Conservation (phyloP, 2,113 vertebrate species). For the Ophiodon elongatus region DNA sequence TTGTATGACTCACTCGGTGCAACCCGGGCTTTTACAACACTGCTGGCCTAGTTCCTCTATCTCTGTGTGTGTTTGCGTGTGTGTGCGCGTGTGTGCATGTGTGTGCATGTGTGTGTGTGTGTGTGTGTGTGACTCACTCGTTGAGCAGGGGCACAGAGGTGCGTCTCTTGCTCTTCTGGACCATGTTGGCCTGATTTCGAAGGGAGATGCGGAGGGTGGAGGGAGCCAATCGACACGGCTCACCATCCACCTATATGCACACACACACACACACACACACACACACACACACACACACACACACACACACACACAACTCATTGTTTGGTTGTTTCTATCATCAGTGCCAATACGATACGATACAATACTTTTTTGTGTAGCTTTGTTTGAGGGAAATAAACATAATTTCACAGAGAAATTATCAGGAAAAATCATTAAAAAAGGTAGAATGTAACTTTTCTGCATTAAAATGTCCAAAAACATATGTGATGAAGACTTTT, state of each 20-base stretch:
- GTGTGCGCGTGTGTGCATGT: constrained; percentile 43
- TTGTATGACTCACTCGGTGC: constrained; percentile 64
- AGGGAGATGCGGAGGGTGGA: constrained; percentile 93
- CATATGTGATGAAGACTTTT: too few species aligned
- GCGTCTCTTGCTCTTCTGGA: constrained; percentile 98
- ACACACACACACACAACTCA: neutral
- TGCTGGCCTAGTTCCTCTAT: constrained; percentile 65
- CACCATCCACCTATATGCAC: constrained; percentile 88
- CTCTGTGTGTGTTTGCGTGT: constrained; percentile 34
- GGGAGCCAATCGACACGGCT: constrained; percentile 93
- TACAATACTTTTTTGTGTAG: neutral
- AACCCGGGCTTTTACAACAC: constrained; percentile 57
- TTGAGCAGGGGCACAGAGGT: constrained; percentile 94
- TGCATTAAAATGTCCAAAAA: neutral
- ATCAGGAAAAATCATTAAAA: neutral
- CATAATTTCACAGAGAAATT: neutral
- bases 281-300: neutral
- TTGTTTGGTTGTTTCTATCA: neutral
- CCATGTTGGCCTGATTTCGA: constrained; percentile 98
- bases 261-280: constrained; percentile 1
- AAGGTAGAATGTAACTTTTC: neutral
- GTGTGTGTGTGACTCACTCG: constrained; percentile 87
- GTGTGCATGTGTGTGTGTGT: constrained; percentile 42
- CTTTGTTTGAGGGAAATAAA: neutral
- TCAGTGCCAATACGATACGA: neutral